Percentiles rank a stretch among this genome's conserved stretches.
These are phyloP conservation scores for Mya arenaria DNA, from an alignment of 1,140 invertebrate species.

Conservation along the genomic window DNA sequence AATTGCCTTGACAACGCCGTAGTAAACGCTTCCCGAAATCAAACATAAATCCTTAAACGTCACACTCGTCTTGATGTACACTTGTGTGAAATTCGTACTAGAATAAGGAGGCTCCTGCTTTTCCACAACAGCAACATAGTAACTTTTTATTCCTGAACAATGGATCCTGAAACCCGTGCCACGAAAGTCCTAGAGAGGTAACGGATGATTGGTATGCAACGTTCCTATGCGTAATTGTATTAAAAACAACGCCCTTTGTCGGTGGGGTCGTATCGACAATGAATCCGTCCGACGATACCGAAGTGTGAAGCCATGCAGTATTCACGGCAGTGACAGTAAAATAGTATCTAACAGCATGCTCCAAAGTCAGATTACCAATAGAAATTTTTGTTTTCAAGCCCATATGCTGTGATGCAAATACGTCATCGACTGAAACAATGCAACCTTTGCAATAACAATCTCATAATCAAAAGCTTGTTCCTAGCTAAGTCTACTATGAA, in stretches of 20 bases:
- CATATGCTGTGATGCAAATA: slow-evolving; percentile 6
- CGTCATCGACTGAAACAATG: slow-evolving; percentile 50
- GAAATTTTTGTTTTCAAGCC: slow-evolving; percentile 20
- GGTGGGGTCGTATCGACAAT: slow-evolving; percentile 51
- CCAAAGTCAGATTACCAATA: not conserved
- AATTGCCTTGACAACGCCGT: slow-evolving; percentile 41
- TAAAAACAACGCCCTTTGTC: slow-evolving; percentile 56
- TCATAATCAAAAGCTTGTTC: not conserved
- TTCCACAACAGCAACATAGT: slow-evolving; percentile 41
- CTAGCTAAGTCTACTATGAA: not conserved
- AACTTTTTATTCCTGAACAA: slow-evolving; percentile 46
- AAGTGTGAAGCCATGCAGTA: slow-evolving; percentile 40
- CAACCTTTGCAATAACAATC: too few species aligned
- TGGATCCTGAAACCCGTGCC: slow-evolving; percentile 61
- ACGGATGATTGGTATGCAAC: slow-evolving; percentile 29
- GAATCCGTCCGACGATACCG: slow-evolving; percentile 56
- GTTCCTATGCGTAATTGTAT: slow-evolving; percentile 26
- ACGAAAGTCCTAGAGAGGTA: slow-evolving; percentile 40
- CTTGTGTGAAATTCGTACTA: not conserved
- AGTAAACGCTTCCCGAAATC: slow-evolving; percentile 39
- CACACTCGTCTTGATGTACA: slow-evolving; percentile 21
- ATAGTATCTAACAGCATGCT: slow-evolving; percentile 56
- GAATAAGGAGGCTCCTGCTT: not conserved
- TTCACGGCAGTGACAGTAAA: slow-evolving; percentile 57
- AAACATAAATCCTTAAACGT: slow-evolving; percentile 15